Conservation (phyloP, 2,797 vertebrate genomes). For the Clamator glandarius region DNA sequence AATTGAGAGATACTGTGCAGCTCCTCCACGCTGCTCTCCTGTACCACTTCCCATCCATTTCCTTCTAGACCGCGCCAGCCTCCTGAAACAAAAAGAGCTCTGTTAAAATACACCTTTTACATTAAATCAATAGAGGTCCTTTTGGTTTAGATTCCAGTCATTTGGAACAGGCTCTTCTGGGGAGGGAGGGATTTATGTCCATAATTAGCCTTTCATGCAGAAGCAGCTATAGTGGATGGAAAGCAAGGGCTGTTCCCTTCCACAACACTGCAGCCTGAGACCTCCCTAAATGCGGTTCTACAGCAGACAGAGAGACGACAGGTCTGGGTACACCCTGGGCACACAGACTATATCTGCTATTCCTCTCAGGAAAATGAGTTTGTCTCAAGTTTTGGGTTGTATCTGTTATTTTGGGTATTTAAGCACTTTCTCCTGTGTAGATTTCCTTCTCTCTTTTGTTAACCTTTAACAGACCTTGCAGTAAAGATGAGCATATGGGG, state of each 20-base stretch:
- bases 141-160: neutral
- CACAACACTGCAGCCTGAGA: neutral
- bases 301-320: neutral
- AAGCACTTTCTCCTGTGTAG: neutral
- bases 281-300: neutral
- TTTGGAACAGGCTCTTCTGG: neutral
- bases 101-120: constrained; percentile 8
- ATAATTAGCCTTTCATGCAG: neutral
- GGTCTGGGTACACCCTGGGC: neutral
- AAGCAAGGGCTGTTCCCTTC: neutral
- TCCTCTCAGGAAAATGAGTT: neutral
- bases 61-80: neutral
- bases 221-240: neutral
- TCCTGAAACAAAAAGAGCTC: neutral
- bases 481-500: neutral
- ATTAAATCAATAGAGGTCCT: neutral
- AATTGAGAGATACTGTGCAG: neutral
- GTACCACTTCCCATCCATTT: neutral
- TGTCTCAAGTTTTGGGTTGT: neutral
- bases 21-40: neutral
- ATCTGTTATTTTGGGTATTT: neutral
- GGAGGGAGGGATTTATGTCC: neutral
- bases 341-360: neutral
- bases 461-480: neutral
- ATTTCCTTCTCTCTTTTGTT: neutral